Base-by-base conservation (phyloP, 2,797 vertebrate species). In the Toxotes lorentzi region DNA sequence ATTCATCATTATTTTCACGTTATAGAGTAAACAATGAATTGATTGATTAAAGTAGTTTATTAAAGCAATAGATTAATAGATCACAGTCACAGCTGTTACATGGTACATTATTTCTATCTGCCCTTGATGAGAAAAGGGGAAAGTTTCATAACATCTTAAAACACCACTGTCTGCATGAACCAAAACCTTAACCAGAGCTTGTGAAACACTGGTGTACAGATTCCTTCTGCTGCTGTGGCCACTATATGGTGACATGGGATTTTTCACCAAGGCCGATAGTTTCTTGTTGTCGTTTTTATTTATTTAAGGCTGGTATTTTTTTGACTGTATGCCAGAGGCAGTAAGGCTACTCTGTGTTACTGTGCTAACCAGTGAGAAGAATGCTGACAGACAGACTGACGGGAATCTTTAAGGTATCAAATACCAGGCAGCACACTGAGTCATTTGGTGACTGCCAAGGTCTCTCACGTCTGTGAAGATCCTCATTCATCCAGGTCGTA, bases 151-250 rank as follows among this genome's bases (percentile, higher is more conserved):
- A 50, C 19, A 21, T 41, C 24, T 41, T 23, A 12, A 27, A 24
- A 40, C 17, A 32, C 30, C 4, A 7, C 40, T 11, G 10, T 9
- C 38, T 41, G 4, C 4, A 16, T n/a, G 0, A 75, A 51, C 19
- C 6, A 6, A n/a, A 23, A 67, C 1, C 23, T 16, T 19, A 23
- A 38, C 1, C 32, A 13, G 50, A 2, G 34, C 19, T 23, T 30
- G 17, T 59, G n/a, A 47, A 24, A 17, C 0, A 1, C 3, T 19
- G 13, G 13, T 17, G 1, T 5, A 10, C 17, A 13, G 7, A 0
- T 10, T 53, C 24, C 6, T 53, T 16, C 58, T 11, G 17, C 14
- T 38, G 24, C 13, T 2, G 32, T 19, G 34, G 41, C 4, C 11
- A 7, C 0, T 50, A 34, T 4, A n/a, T 40, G 14, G 24, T 43